These are phyloP conservation scores for Numenius arquata DNA, from an alignment of 2,113 vertebrate species.

Conservation along the genomic window DNA sequence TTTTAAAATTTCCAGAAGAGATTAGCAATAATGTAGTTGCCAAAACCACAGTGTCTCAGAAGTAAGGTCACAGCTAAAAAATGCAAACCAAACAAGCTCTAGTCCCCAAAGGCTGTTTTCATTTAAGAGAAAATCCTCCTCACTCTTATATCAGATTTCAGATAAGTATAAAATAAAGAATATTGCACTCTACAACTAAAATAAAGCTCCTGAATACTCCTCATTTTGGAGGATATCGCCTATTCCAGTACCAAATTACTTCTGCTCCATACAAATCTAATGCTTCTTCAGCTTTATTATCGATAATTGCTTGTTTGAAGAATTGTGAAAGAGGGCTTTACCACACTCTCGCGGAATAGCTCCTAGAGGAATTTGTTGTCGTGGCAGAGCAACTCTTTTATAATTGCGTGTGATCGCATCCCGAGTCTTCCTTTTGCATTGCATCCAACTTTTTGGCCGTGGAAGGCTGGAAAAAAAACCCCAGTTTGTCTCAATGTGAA, in stretches of 20 bases:
- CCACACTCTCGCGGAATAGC: neutral
- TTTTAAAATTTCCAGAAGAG: neutral
- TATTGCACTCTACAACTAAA: neutral
- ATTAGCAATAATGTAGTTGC: neutral
- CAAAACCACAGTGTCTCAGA: neutral
- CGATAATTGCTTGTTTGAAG: neutral
- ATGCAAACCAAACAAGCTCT: neutral
- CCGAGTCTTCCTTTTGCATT: neutral
- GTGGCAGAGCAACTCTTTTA: neutral
- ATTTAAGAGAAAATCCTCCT: neutral
- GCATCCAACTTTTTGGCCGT: neutral
- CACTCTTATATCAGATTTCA: neutral
- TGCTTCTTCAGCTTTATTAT: neutral
- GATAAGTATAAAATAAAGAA: neutral
- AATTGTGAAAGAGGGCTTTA: neutral
- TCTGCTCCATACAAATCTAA: neutral
- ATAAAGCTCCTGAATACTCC: neutral
- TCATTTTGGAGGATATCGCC: neutral
- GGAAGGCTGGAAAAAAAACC: neutral
- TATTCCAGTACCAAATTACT: neutral
- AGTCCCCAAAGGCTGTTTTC: neutral
- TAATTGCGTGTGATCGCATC: accelerated
- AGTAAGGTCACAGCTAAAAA: constrained; percentile 9
- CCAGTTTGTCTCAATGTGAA: neutral
- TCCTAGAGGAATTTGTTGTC: neutral